phyloP scores from a whole-genome alignment of 2,797 vertebrate genomes.

The Acropternis orthonyx region DNA sequence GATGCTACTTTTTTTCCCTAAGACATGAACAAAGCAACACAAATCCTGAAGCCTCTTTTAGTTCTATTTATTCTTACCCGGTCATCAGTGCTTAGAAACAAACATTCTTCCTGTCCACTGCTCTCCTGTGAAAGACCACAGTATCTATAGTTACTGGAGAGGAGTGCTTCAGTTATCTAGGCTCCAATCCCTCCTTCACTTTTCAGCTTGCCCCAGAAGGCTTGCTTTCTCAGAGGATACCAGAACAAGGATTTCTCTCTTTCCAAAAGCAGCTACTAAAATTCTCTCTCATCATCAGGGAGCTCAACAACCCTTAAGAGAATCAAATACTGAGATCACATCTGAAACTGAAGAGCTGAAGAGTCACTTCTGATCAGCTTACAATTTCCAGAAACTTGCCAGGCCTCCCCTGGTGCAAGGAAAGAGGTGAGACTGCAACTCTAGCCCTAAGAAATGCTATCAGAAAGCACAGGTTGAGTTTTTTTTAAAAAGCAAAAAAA shows the following conservation, averaged over 20 bases:
- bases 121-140: slow-evolving; percentile 47
- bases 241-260: neutral
- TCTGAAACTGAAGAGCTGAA: neutral
- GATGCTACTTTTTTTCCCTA: neutral
- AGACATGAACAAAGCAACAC: slow-evolving; percentile 41
- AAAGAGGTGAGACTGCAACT: neutral
- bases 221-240: neutral
- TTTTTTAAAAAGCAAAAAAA: neutral
- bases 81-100: slow-evolving; percentile 51
- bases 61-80: slow-evolving; percentile 41
- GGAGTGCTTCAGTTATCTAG: slow-evolving; percentile 49
- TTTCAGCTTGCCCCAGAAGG: neutral
- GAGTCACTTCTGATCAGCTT: slow-evolving; percentile 14
- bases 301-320: neutral
- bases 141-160: slow-evolving; percentile 64
- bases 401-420: neutral
- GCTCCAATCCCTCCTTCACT: slow-evolving; percentile 4
- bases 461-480: neutral
- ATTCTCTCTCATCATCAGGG: neutral
- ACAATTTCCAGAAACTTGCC: neutral
- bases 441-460: neutral
- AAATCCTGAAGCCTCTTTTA: slow-evolving; percentile 31
- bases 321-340: neutral
- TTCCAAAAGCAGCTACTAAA: neutral
- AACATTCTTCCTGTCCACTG: slow-evolving; percentile 51